phyloP scores from a whole-genome alignment of 2,888 invertebrate genomes.

The Malthinus seriepunctatus region DNA sequence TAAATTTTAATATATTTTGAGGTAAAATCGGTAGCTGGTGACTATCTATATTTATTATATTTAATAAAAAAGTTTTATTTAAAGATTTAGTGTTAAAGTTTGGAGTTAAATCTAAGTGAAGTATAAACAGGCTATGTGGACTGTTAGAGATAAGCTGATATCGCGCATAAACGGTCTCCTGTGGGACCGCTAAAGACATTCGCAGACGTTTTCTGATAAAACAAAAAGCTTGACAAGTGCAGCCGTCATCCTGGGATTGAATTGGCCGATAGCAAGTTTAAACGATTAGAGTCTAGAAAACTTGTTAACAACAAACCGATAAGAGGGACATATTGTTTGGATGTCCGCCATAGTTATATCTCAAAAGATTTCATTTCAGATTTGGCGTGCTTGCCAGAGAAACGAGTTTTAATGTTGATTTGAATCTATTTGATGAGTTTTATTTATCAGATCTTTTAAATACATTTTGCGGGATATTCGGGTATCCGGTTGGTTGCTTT shows the following conservation, averaged over 20 bases:
- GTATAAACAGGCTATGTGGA: conserved; percentile 38
- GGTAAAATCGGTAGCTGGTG: too few species aligned
- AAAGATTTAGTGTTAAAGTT: conserved; percentile 16
- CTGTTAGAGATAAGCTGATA: conserved; percentile 26
- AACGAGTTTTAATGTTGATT: conserved; percentile 54
- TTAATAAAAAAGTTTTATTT: conserved; percentile 11
- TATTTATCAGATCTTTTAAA: conserved; percentile 51
- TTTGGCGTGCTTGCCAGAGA: conserved; percentile 43
- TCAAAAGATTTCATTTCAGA: conserved; percentile 53
- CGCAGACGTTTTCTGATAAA: conserved; percentile 47
- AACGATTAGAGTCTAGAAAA: conserved; percentile 51
- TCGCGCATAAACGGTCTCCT: conserved; percentile 28
- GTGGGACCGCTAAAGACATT: conserved; percentile 41
- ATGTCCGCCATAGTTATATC: conserved; percentile 51
- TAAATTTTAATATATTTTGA: too few species aligned
- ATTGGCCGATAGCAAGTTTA: conserved; percentile 46
- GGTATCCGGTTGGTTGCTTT: conserved; percentile 30
- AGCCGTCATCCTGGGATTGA: conserved; percentile 40
- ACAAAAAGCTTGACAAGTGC: conserved; percentile 52
- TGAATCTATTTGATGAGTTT: conserved; percentile 56
- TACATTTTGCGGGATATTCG: conserved; percentile 28
- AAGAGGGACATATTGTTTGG: conserved; percentile 54
- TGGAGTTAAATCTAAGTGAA: conserved; percentile 25
- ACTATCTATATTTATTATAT: not conserved
- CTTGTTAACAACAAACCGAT: conserved; percentile 54